These are phyloP conservation scores for Folsomia manolachei DNA, from an alignment of 2,888 invertebrate genomes.

Conservation along the genomic window DNA sequence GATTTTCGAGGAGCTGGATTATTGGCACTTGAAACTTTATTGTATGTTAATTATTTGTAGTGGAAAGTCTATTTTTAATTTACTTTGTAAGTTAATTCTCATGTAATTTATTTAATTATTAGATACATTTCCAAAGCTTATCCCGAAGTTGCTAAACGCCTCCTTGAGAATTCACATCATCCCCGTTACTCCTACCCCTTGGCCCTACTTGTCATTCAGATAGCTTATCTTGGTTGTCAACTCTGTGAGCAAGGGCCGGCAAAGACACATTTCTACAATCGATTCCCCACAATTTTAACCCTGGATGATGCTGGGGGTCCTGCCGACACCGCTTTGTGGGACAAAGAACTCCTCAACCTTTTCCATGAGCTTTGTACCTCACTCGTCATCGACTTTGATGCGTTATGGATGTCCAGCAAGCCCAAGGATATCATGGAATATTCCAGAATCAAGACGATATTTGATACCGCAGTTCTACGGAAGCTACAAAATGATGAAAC, in stretches of 20 bases:
- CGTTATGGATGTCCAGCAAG: constrained; percentile 87
- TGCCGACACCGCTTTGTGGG: constrained; percentile 50
- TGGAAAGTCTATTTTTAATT: background rate
- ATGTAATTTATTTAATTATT: constrained; percentile 33
- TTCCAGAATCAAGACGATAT: constrained; percentile 77
- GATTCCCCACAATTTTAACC: constrained; percentile 65
- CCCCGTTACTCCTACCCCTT: constrained; percentile 66
- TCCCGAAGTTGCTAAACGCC: constrained; percentile 70
- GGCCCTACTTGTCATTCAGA: constrained; percentile 76
- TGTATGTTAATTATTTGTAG: constrained; percentile 57
- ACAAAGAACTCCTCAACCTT: constrained; percentile 55
- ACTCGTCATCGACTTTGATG: constrained; percentile 89
- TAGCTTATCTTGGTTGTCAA: constrained; percentile 85
- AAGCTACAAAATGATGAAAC: constrained; percentile 31
- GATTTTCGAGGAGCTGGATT: constrained; percentile 98
- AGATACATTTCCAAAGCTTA: constrained; percentile 75
- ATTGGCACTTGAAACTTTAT: constrained; percentile 84
- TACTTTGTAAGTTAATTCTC: background rate
- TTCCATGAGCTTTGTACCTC: constrained; percentile 94
- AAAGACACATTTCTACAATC: constrained; percentile 88
- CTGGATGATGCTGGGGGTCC: constrained; percentile 55
- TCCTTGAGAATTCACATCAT: constrained; percentile 33
- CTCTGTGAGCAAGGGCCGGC: constrained; percentile 76
- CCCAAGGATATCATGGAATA: constrained; percentile 96
- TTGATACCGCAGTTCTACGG: constrained; percentile 67